phyloP scores from a whole-genome alignment of 2,113 vertebrate genomes.

The Ceuthmochares aereus region DNA sequence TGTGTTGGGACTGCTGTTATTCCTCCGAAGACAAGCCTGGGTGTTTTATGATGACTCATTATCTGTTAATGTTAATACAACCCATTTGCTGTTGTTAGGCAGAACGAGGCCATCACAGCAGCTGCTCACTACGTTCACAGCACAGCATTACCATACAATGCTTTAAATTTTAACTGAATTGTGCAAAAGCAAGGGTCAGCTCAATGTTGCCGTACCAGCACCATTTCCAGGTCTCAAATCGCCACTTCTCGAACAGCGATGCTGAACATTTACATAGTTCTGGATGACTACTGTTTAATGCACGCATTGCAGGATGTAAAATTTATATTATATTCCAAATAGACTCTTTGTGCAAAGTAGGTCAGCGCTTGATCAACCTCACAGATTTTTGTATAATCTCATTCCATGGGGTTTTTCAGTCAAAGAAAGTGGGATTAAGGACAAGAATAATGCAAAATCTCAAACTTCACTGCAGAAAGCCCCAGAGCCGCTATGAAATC shows the following conservation, averaged over 20 bases:
- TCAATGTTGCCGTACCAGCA: fast-evolving
- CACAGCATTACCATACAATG: background rate
- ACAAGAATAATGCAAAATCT: background rate
- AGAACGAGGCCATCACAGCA: slow-evolving; percentile 31
- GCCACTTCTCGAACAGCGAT: background rate
- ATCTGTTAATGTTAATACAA: slow-evolving; percentile 50
- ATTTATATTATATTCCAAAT: slow-evolving; percentile 11
- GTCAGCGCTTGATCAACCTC: slow-evolving; percentile 63
- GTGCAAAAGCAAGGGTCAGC: background rate
- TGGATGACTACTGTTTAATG: background rate
- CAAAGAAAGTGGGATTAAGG: slow-evolving; percentile 52
- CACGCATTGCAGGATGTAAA: background rate
- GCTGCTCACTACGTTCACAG: background rate
- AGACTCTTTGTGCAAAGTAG: slow-evolving; percentile 63
- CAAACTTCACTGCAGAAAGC: slow-evolving; percentile 39
- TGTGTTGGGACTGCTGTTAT: slow-evolving; percentile 19
- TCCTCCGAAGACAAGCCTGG: background rate
- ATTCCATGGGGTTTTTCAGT: slow-evolving; percentile 53
- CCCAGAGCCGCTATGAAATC: background rate
- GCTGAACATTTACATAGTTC: background rate
- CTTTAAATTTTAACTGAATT: background rate
- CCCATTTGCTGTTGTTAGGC: slow-evolving; percentile 45
- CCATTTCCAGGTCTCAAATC: background rate
- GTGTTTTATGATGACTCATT: slow-evolving; percentile 58
- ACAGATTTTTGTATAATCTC: slow-evolving; percentile 64